Percentiles rank a stretch among this genome's conserved stretches.
These are phyloP conservation scores for Cyphomyrus discorhynchus DNA, from an alignment of 2,113 vertebrate species.

Conservation along the genomic window DNA sequence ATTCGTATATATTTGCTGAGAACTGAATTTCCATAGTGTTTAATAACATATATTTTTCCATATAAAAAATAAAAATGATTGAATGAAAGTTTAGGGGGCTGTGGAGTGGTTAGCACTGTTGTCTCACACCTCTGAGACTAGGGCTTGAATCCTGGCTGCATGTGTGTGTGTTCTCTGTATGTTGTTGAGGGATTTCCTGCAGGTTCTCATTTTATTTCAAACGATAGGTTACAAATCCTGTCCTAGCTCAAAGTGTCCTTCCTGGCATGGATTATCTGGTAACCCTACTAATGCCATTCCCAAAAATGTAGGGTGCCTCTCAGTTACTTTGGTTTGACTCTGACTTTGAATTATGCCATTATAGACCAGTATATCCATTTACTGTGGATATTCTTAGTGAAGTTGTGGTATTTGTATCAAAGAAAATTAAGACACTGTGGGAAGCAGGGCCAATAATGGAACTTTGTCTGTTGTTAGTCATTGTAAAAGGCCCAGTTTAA, in stretches of 20 bases:
- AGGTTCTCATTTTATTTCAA: no score
- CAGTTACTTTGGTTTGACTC: neutral
- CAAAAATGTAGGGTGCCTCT: neutral
- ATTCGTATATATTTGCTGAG: no score
- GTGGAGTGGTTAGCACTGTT: no score
- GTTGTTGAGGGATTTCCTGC: no score
- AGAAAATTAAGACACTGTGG: neutral
- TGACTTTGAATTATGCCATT: neutral
- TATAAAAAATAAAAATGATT: no score
- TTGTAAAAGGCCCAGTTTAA: neutral
- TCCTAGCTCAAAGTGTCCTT: neutral
- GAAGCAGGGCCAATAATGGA: neutral
- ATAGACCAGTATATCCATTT: neutral
- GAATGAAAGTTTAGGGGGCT: no score
- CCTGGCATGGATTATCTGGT: neutral
- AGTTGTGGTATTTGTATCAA: neutral
- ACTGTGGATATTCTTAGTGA: neutral
- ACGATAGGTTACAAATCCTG: neutral
- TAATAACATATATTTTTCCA: no score
- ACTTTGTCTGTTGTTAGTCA: neutral
- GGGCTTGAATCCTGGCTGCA: no score
- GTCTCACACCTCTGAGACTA: no score
- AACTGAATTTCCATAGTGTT: no score
- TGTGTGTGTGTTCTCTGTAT: no score
- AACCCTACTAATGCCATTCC: neutral